Evolutionary conservation across 2,888 invertebrate species (phyloP).

Genomic region (Leptura quadrifasciata): DNA sequence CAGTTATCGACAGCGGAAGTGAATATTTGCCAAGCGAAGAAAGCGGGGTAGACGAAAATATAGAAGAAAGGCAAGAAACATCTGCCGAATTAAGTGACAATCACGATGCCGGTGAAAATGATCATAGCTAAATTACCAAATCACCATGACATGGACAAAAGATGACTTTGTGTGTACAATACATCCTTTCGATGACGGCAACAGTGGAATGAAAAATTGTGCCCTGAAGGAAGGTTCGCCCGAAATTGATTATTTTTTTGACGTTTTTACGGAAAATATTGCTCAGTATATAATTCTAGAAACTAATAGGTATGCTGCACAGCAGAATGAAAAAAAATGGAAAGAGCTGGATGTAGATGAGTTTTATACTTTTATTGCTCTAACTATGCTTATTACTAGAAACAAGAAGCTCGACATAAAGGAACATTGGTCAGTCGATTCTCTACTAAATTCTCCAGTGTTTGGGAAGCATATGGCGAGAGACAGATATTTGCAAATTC

Average conservation of each 20-base stretch:
- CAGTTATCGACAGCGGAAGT: too few relatives aligned
- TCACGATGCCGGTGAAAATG: too few relatives aligned
- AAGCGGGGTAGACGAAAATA: too few relatives aligned
- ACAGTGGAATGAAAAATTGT: background rate
- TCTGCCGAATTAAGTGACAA: too few relatives aligned
- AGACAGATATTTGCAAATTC: constrained; percentile 32
- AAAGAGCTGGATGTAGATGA: constrained; percentile 1
- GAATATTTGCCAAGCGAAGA: too few relatives aligned
- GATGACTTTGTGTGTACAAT: too few relatives aligned
- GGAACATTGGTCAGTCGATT: constrained; percentile 23
- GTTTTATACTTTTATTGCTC: constrained; percentile 6
- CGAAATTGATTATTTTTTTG: constrained; percentile 16
- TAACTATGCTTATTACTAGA: constrained; percentile 20
- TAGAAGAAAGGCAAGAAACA: too few relatives aligned
- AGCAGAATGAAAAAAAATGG: constrained; percentile 10
- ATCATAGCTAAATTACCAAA: too few relatives aligned
- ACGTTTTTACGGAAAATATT: constrained; percentile 1
- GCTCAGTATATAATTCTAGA: constrained; percentile 2
- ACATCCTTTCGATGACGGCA: too few relatives aligned
- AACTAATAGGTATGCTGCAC: constrained; percentile 10
- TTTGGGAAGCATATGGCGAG: constrained; percentile 23
- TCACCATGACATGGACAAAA: too few relatives aligned
- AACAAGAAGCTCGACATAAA: constrained; percentile 11
- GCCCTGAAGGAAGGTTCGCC: background rate
- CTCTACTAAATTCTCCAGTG: constrained; percentile 18